These are phyloP conservation scores for Echinarachnius parma DNA, from an alignment of 53 echinoderm and acorn worm genomes.

Conservation along the genomic window DNA sequence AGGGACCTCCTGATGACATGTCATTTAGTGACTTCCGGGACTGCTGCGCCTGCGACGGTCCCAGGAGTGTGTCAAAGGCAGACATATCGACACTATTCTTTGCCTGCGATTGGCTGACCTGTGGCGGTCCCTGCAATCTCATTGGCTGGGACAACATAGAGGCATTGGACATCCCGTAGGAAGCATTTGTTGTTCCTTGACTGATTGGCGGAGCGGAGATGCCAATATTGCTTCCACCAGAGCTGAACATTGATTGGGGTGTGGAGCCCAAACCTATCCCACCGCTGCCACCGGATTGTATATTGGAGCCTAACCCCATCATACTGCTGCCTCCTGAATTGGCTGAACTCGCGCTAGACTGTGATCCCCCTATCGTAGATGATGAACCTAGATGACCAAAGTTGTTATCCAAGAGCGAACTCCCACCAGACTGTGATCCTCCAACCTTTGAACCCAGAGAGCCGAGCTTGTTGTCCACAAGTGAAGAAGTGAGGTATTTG, in stretches of 20 bases:
- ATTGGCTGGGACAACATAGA: constrained; percentile 21
- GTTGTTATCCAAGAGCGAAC: not conserved
- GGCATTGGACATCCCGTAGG: constrained; percentile 7
- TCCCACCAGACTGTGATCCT: constrained; percentile 18
- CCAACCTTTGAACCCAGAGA: not conserved
- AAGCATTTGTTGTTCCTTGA: not conserved
- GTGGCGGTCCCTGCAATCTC: not conserved
- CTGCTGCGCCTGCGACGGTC: constrained; percentile 57
- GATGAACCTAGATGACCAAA: not conserved
- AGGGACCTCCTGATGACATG: constrained; percentile 38
- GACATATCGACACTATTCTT: constrained; percentile 74
- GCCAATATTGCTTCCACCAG: not conserved
- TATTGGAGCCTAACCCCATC: not conserved
- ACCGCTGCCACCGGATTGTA: not conserved
- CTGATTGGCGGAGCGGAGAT: not conserved
- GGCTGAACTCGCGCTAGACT: too few species aligned
- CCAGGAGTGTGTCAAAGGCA: constrained; percentile 77
- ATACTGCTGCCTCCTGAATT: not conserved
- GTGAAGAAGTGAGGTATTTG: constrained; percentile 61
- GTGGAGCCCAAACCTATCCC: not conserved
- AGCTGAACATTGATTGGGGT: not conserved
- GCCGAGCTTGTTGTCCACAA: constrained; percentile 52
- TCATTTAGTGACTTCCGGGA: constrained; percentile 65
- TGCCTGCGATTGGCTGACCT: not conserved
- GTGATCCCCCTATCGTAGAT: constrained; percentile 1